Evolutionary conservation across 2,797 vertebrate genomes (phyloP).

Genomic region (Micrastur ruficollis): DNA sequence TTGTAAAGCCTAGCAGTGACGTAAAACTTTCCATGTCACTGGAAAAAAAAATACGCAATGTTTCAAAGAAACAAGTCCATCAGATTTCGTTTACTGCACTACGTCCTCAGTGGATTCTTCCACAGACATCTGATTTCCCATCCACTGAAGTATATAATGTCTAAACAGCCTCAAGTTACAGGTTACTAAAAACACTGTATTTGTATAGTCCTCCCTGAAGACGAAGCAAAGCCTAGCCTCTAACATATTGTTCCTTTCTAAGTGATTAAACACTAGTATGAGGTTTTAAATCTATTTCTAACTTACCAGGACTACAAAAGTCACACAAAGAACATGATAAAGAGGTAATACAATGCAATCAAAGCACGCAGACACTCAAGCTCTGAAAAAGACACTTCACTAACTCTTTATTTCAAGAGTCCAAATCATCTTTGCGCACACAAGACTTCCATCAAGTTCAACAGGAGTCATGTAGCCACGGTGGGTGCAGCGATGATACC

Average conservation of each 20-base stretch:
- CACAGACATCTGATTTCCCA: not conserved
- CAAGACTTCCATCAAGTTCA: slow-evolving; percentile 30
- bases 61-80: slow-evolving; percentile 11
- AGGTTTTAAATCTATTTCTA: slow-evolving; percentile 29
- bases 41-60: not conserved
- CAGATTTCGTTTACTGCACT: not conserved
- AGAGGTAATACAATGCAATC: slow-evolving; percentile 30
- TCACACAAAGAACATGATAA: slow-evolving; percentile 36
- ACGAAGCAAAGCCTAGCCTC: slow-evolving; percentile 21
- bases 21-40: not conserved
- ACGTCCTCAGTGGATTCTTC: not conserved
- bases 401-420: slow-evolving; percentile 60
- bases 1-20: not conserved
- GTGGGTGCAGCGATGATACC: not conserved
- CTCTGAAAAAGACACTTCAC: slow-evolving; percentile 48
- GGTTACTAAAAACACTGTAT: slow-evolving; percentile 1
- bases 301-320: slow-evolving; percentile 2
- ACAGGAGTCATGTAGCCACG: not conserved
- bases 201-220: slow-evolving; percentile 13
- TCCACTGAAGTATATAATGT: not conserved
- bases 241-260: slow-evolving; percentile 7
- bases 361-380: slow-evolving; percentile 55
- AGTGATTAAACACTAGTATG: slow-evolving; percentile 3
- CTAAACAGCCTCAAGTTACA: not conserved
- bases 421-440: slow-evolving; percentile 50